Evolutionary conservation across 1,140 invertebrate species (phyloP), one percentile per base, ranked within the genome.

Genomic region (Lordiphosa collinella): DNA sequence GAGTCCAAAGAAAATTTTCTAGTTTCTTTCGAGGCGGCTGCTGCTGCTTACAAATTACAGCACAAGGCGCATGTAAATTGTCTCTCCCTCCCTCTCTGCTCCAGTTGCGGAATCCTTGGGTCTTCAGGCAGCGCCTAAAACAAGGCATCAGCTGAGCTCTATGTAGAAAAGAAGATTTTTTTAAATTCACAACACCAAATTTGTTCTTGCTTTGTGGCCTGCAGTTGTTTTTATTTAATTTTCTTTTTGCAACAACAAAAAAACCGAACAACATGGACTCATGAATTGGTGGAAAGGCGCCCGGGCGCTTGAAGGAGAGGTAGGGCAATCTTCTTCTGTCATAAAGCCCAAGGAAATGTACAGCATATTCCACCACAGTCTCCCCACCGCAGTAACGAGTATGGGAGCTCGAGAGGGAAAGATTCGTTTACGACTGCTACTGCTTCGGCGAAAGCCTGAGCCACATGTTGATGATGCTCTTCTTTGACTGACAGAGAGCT

Each of bases 141-240:
- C 70, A 71, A 80, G 75, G 56, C 76, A 70, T 76, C 53, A 62
- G 50, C 37, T 16, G 34, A 8, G 3, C 38, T 16, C 29, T 32
- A 75, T 62, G 66, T 51, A 44, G 72, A 61, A 62, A 32, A 38
- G 51, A 54, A 31, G 40, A 48, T 70, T 62, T 37, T 59, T 65
- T 75, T 63, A 74, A 80, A 82, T 80, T 82, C 52, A 60, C 65
- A 70, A 71, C 66, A 71, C 54, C 38, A 32, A 50, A 29, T 29
- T 13, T 13, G 10, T 11, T 41, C n/a, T 41, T 41, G 16, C n/a
- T 31, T 49, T 50, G 49, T 47, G 38, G 75, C 75, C 75, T 43
- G 55, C 75, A 74, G 76, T 56, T 80, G 75, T 80, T 80, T 82
- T 75, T 82, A 64, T 80, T 80, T 80, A 80, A 80, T 80, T 80